A percentile compares a stretch with the other conserved stretches of the same genome.
Conservation (phyloP, 2,113 vertebrate genomes). For the Anhinga anhinga region DNA sequence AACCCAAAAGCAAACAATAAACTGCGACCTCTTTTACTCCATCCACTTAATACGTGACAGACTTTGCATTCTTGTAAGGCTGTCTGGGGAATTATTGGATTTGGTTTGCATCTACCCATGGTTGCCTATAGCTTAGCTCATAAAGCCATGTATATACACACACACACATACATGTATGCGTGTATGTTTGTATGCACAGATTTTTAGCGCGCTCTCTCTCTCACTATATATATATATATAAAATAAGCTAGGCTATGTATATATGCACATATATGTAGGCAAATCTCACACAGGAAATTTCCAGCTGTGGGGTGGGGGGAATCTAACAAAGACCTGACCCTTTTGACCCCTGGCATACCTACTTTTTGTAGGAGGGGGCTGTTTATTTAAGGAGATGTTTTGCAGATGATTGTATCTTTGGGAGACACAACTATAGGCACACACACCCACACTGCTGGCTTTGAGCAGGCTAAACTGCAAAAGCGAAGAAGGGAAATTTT, state of each 20-base stretch:
- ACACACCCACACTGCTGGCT: not conserved
- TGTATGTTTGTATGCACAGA: not conserved
- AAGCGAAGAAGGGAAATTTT: not conserved
- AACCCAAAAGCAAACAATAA: constrained; percentile 33
- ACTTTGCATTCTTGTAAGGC: constrained; percentile 13
- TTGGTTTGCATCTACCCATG: not conserved
- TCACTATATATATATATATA: not conserved
- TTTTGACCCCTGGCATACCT: constrained; percentile 36
- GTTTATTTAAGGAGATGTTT: constrained; percentile 54
- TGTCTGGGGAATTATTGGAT: not conserved
- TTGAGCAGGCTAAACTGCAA: not conserved
- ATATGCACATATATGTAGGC: not conserved
- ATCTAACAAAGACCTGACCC: constrained; percentile 16
- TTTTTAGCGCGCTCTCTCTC: not conserved
- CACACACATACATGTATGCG: too few relatives aligned
- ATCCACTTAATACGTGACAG: not conserved
- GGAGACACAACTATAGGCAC: not conserved
- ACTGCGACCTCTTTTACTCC: constrained; percentile 5
- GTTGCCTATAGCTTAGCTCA: not conserved
- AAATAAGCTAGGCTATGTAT: not conserved
- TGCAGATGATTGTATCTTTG: not conserved
- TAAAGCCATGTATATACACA: not conserved
- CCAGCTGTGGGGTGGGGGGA: not conserved
- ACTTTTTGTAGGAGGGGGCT: constrained; percentile 12
- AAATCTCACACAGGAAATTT: not conserved